Conservation (phyloP, 2,113 vertebrate genomes). For the Zonotrichia leucophrys region DNA sequence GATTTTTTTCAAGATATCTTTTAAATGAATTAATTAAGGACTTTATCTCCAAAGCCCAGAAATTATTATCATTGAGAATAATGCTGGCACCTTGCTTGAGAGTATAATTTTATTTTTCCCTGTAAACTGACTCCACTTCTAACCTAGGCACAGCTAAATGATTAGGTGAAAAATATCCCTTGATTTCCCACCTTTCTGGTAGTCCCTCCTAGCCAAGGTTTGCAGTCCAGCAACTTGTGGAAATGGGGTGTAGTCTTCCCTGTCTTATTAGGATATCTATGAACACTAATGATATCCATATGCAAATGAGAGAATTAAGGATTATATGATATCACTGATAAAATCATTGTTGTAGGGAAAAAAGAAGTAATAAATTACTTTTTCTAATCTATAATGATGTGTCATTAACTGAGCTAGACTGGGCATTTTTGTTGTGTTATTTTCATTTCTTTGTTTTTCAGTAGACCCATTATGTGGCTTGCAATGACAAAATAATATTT, state of each 20-base stretch:
- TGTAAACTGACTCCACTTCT: neutral
- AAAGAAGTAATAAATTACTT: neutral
- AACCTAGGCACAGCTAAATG: neutral
- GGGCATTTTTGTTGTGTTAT: neutral
- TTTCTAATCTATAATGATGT: neutral
- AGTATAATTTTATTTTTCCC: neutral
- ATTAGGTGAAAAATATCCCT: neutral
- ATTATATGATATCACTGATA: neutral
- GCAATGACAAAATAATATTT: neutral
- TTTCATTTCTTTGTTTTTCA: neutral
- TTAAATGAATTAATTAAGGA: constrained; percentile 48
- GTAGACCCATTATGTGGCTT: neutral
- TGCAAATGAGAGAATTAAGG: neutral
- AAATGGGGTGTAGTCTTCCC: neutral
- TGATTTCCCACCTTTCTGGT: neutral
- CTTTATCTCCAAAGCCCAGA: constrained; percentile 25
- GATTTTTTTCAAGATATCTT: constrained; percentile 1
- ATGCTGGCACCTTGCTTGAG: neutral
- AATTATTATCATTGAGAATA: constrained; percentile 30
- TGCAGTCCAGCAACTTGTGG: neutral
- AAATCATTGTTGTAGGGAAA: neutral
- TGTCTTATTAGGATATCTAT: neutral
- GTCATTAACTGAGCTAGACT: neutral
- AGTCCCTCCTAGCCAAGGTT: neutral
- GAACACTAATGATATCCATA: neutral